A percentile compares a stretch with the other conserved stretches of the same genome.
phyloP scores from a whole-genome alignment of 2,888 invertebrate species.

The Tanypteryx hageni region DNA sequence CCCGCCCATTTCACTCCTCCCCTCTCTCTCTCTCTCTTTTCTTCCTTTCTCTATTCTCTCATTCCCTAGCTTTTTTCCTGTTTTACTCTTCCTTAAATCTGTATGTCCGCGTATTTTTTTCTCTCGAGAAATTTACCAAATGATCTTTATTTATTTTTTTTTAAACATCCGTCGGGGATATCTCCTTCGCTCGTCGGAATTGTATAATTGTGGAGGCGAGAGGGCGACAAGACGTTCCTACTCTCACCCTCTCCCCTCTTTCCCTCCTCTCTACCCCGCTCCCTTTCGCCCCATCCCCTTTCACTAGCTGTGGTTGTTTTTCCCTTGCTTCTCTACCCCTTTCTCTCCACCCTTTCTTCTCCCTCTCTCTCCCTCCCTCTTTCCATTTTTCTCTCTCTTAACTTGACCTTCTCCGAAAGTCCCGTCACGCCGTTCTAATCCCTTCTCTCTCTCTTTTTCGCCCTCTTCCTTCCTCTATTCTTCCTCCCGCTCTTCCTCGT shows the following conservation, averaged over 20 bases:
- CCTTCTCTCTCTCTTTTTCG: not conserved
- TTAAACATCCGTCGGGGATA: too few relatives aligned
- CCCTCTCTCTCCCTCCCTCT: not conserved
- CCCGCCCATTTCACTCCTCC: not conserved
- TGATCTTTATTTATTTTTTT: too few relatives aligned
- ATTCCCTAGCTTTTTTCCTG: not conserved
- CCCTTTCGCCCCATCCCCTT: not conserved
- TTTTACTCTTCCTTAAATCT: not conserved
- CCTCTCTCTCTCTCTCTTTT: not conserved
- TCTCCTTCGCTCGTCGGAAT: too few relatives aligned
- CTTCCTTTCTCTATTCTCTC: not conserved
- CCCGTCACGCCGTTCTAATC: constrained; percentile 50
- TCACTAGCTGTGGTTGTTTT: not conserved
- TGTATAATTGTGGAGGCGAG: too few relatives aligned
- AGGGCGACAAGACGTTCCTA: not conserved
- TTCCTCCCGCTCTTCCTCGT: not conserved
- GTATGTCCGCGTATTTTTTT: not conserved
- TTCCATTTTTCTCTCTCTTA: not conserved
- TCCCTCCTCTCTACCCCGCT: not conserved
- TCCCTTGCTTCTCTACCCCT: not conserved
- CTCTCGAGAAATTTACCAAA: not conserved
- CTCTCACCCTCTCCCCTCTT: not conserved
- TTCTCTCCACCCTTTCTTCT: not conserved
- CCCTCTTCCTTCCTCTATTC: not conserved
- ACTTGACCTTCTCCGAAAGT: constrained; percentile 34